These are phyloP conservation scores for Tetranychus truncatus DNA, from an alignment of 2,888 invertebrate genomes.

Conservation along the genomic window DNA sequence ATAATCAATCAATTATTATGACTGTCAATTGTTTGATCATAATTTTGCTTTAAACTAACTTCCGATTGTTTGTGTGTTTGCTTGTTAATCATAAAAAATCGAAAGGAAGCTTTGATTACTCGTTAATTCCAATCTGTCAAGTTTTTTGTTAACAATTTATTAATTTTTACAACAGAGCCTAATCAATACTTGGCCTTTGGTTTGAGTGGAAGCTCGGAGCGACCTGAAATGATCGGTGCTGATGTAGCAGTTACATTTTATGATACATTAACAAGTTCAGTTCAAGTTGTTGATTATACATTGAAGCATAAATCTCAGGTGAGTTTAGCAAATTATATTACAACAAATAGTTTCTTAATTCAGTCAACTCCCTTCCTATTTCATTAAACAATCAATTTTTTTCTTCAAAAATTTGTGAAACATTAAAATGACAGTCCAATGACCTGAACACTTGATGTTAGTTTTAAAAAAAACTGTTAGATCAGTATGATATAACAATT, in stretches of 20 bases:
- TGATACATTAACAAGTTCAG: conserved; percentile 39
- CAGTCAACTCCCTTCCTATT: not conserved
- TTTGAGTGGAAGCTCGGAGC: conserved; percentile 49
- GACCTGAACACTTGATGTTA: not conserved
- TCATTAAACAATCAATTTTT: not conserved
- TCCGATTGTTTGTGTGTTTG: not conserved
- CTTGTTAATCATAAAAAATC: not conserved
- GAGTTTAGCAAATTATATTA: conserved; percentile 10
- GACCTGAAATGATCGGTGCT: conserved; percentile 49
- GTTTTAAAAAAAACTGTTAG: not conserved
- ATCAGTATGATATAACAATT: not conserved
- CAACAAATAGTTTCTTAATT: not conserved
- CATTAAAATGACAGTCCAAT: not conserved
- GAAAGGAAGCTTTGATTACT: not conserved
- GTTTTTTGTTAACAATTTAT: not conserved
- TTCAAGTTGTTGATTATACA: conserved; percentile 63
- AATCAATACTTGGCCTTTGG: conserved; percentile 66
- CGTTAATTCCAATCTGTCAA: not conserved
- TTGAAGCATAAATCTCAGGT: conserved; percentile 51
- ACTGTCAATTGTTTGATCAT: not conserved
- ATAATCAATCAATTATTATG: not conserved
- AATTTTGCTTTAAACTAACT: not conserved
- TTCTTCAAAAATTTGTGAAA: not conserved
- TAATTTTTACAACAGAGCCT: conserved; percentile 10
- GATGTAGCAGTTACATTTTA: conserved; percentile 67